Conservation (phyloP, 37 sponge, comb jelly and placozoan species). For the Aplysina aerophoba region DNA sequence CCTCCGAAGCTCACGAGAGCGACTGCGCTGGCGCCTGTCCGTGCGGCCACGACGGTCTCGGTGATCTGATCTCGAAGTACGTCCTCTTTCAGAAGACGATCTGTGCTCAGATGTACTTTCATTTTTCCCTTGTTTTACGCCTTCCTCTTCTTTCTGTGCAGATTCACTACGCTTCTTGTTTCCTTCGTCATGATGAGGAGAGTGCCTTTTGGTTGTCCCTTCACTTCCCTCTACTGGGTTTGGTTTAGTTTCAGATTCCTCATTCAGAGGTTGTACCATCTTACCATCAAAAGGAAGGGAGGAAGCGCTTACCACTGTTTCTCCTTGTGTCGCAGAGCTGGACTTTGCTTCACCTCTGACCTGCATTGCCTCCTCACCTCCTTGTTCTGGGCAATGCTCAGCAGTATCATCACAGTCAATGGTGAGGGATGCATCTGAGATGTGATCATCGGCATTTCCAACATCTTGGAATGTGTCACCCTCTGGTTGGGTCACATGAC, state of each 20-base stretch:
- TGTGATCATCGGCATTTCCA: background rate
- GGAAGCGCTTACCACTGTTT: no score
- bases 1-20: background rate
- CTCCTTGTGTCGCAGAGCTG: no score
- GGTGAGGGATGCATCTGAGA: background rate
- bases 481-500: background rate
- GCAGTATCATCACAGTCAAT: background rate
- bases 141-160: background rate
- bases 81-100: background rate
- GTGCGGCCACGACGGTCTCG: background rate
- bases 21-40: background rate
- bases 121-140: background rate
- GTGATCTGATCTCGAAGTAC: background rate
- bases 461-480: background rate
- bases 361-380: no score
- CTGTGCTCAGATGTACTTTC: background rate
- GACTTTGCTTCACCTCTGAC: no score
- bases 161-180: no score
- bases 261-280: no score
- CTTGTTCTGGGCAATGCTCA: no score
- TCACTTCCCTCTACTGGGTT: no score
- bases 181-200: no score
- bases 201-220: no score
- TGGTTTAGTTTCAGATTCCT: no score
- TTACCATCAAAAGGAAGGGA: no score